phyloP scores from a whole-genome alignment of 2,113 vertebrate species.

The Bubo bubo region DNA sequence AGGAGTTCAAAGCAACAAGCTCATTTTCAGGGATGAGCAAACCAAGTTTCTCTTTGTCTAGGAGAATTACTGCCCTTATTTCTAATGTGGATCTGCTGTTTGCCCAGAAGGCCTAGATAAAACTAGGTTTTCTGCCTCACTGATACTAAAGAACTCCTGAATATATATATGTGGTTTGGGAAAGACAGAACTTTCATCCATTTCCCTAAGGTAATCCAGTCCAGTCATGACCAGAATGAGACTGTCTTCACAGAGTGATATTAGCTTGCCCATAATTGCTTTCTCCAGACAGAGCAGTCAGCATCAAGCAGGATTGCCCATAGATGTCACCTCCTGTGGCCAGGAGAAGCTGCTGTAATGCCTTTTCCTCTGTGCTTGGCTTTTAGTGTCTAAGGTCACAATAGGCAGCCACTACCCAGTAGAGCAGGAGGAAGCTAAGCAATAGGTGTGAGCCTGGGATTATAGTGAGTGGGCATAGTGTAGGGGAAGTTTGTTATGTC shows the following conservation, averaged over 20 bases:
- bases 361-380: neutral
- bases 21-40: neutral
- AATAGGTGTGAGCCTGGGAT: neutral
- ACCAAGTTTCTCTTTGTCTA: neutral
- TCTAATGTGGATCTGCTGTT: neutral
- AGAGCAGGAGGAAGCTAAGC: neutral
- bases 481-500: neutral
- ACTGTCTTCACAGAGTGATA: neutral
- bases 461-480: neutral
- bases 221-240: neutral
- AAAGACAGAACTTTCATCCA: neutral
- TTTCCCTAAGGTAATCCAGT: neutral
- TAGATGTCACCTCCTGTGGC: neutral
- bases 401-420: neutral
- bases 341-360: neutral
- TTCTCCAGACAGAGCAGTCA: neutral
- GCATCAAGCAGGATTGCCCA: neutral
- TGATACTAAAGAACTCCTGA: neutral
- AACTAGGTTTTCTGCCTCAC: neutral
- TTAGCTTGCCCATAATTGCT: neutral
- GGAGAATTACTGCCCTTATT: neutral
- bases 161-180: neutral
- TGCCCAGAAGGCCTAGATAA: neutral
- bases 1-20: neutral
- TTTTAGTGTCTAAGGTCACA: neutral